A percentile compares a stretch with the other conserved stretches of the same genome.
These are phyloP conservation scores for Alfaro cultratus DNA, from an alignment of 2,797 vertebrate genomes.

Conservation along the genomic window DNA sequence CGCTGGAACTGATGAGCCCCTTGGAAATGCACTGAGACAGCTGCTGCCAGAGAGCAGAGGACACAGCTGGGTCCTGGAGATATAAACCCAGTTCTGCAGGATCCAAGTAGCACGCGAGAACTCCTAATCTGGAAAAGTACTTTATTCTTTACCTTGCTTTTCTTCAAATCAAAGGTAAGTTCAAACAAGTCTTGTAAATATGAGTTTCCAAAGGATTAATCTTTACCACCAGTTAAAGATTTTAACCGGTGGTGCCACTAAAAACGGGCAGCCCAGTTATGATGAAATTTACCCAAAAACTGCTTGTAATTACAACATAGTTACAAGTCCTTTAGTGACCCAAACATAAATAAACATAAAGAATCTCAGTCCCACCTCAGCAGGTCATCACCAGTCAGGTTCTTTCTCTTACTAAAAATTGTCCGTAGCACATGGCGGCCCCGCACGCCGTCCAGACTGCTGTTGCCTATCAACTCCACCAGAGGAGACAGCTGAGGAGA, in stretches of 20 bases:
- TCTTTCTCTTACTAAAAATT: constrained; percentile 79
- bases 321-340: not conserved
- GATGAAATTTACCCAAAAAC: not conserved
- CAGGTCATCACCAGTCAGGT: constrained; percentile 80
- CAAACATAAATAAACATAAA: not conserved
- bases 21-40: constrained; percentile 85
- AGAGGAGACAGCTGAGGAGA: constrained; percentile 84
- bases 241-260: no score
- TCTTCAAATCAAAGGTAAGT: not conserved
- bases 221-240: no score
- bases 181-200: constrained; percentile 1
- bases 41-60: constrained; percentile 80
- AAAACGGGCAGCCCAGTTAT: no score
- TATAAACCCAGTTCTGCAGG: constrained; percentile 82
- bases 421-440: constrained; percentile 87
- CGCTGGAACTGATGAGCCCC: constrained; percentile 80
- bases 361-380: constrained; percentile 74
- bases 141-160: constrained; percentile 4
- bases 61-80: constrained; percentile 76
- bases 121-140: constrained; percentile 81
- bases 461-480: constrained; percentile 83
- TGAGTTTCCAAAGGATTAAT: not conserved
- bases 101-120: constrained; percentile 87
- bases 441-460: constrained; percentile 85
- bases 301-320: not conserved